phyloP scores from a whole-genome alignment of 2,113 vertebrate species.

The Saguinus midas region DNA sequence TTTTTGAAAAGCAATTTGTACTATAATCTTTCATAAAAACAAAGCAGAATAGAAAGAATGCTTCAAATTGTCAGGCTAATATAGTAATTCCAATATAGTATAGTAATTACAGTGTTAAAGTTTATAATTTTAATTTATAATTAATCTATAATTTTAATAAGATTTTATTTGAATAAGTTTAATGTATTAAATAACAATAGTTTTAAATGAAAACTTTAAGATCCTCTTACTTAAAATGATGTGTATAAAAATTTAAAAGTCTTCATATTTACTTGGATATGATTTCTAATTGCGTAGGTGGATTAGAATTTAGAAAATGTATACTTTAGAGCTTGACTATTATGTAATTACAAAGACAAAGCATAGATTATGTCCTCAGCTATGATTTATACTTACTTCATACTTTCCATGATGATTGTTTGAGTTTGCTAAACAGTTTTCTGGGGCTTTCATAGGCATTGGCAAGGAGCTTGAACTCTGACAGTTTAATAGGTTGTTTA shows the following conservation, averaged over 20 bases:
- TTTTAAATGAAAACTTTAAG: background rate
- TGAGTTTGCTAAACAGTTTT: background rate
- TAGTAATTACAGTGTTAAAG: background rate
- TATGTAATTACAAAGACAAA: background rate
- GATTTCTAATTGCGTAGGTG: background rate
- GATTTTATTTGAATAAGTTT: background rate
- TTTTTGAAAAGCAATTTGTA: background rate
- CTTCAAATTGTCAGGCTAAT: background rate
- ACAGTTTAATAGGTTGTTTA: background rate
- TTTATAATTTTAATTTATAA: background rate
- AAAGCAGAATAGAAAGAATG: background rate
- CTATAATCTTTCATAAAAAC: background rate
- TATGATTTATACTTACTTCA: background rate
- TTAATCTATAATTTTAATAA: too few species aligned
- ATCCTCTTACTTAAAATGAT: background rate
- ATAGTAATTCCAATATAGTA: background rate
- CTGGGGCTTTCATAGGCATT: background rate
- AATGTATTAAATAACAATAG: background rate
- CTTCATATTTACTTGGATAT: background rate
- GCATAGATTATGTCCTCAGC: background rate
- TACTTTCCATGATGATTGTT: background rate
- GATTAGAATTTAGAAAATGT: background rate
- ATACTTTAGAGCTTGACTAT: background rate
- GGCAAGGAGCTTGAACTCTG: background rate
- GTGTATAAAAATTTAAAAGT: background rate